A percentile compares a stretch with the other conserved stretches of the same genome.
phyloP scores from a whole-genome alignment of 2,113 vertebrate species.

The Merops nubicus region DNA sequence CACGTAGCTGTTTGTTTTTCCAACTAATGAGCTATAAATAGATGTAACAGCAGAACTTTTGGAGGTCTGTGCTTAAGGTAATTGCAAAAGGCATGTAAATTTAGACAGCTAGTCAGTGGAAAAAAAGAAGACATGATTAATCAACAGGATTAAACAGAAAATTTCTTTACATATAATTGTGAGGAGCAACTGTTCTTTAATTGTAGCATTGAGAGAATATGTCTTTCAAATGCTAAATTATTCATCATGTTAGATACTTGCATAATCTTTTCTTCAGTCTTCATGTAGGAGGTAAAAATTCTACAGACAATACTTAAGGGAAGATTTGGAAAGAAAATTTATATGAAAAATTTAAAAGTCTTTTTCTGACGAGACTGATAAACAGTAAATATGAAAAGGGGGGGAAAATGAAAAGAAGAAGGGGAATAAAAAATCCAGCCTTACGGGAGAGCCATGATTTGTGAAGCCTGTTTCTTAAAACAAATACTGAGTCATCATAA shows the following conservation, averaged over 20 bases:
- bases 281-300: slow-evolving; percentile 23
- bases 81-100: slow-evolving; percentile 22
- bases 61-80: not conserved
- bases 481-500: slow-evolving; percentile 66
- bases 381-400: slow-evolving; percentile 27
- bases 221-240: slow-evolving; percentile 63
- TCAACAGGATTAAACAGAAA: slow-evolving; percentile 35
- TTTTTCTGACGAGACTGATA: slow-evolving; percentile 8
- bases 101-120: slow-evolving; percentile 23
- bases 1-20: not conserved
- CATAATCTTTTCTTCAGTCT: slow-evolving; percentile 42
- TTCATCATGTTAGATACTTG: slow-evolving; percentile 13
- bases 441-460: slow-evolving; percentile 18
- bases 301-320: not conserved
- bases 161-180: slow-evolving; percentile 29
- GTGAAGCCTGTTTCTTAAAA: slow-evolving; percentile 58
- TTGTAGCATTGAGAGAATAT: slow-evolving; percentile 50
- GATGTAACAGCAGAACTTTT: not conserved
- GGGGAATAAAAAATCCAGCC: not conserved
- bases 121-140: slow-evolving; percentile 25
- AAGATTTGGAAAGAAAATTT: slow-evolving; percentile 8
- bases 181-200: slow-evolving; percentile 32
- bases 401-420: not conserved
- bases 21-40: not conserved
- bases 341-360: not conserved